Conservation (phyloP, 2,113 vertebrate genomes). For the Dicentrarchus labrax region DNA sequence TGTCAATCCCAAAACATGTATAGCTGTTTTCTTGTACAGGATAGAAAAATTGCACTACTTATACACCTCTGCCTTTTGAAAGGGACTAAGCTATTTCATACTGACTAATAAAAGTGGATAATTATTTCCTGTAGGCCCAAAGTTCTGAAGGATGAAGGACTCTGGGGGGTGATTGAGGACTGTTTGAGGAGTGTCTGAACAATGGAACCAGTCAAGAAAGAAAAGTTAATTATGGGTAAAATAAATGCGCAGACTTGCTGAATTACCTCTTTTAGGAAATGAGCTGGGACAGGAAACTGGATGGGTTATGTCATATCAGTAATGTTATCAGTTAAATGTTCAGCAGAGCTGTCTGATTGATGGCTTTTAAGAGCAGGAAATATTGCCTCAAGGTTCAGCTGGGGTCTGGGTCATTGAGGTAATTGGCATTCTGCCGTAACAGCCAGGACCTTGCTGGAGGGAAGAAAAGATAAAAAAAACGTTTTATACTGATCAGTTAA, state of each 20-base stretch:
- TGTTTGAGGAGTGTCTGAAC: neutral
- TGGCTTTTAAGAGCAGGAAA: slow-evolving; percentile 25
- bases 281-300: slow-evolving; percentile 33
- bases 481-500: neutral
- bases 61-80: neutral
- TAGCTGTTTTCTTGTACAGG: neutral
- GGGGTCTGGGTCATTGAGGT: neutral
- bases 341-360: slow-evolving; percentile 40
- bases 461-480: neutral
- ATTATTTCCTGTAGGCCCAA: neutral
- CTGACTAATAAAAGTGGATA: neutral
- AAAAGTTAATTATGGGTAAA: slow-evolving; percentile 36
- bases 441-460: neutral
- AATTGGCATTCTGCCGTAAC: neutral
- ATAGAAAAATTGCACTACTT: neutral
- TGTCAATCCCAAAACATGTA: neutral
- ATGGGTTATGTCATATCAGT: slow-evolving; percentile 27
- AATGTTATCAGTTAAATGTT: slow-evolving; percentile 43
- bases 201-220: neutral
- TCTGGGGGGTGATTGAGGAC: neutral
- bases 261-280: slow-evolving; percentile 56
- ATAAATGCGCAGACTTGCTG: slow-evolving; percentile 35
- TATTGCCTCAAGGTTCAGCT: neutral
- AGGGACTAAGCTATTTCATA: neutral
- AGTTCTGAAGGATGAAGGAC: neutral